Conservation (phyloP, 2,113 vertebrate genomes). For the Sapajus apella region DNA sequence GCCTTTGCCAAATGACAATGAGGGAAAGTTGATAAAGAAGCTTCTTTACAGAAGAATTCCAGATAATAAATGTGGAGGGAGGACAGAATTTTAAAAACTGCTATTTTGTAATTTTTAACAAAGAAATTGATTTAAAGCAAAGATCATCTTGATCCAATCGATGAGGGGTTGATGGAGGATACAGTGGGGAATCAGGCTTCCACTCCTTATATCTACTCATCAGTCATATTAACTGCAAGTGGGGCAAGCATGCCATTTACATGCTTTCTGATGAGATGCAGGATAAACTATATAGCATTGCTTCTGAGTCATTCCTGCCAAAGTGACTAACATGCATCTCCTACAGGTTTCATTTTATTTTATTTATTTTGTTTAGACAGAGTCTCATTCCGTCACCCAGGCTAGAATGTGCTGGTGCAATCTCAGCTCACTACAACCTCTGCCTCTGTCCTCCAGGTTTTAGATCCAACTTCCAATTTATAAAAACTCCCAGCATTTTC, state of each 20-base stretch:
- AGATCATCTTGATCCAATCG: not conserved
- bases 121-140: not conserved
- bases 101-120: not conserved
- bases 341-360: too few relatives aligned
- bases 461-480: not conserved
- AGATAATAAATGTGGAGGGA: not conserved
- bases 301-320: not conserved
- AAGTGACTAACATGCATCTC: not conserved
- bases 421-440: too few relatives aligned
- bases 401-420: too few relatives aligned
- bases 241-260: not conserved
- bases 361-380: too few relatives aligned
- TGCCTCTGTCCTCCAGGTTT: not conserved
- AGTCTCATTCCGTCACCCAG: too few relatives aligned
- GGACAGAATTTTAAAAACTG: not conserved
- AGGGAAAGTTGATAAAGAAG: not conserved
- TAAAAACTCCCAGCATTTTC: not conserved
- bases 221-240: not conserved
- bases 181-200: too few relatives aligned
- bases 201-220: not conserved
- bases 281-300: not conserved
- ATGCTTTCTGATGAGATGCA: not conserved
- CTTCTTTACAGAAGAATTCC: not conserved
- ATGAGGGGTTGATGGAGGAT: not conserved
- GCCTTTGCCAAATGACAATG: not conserved